Conservation (phyloP, 2,888 invertebrate species). For the Thalpophila matura region DNA sequence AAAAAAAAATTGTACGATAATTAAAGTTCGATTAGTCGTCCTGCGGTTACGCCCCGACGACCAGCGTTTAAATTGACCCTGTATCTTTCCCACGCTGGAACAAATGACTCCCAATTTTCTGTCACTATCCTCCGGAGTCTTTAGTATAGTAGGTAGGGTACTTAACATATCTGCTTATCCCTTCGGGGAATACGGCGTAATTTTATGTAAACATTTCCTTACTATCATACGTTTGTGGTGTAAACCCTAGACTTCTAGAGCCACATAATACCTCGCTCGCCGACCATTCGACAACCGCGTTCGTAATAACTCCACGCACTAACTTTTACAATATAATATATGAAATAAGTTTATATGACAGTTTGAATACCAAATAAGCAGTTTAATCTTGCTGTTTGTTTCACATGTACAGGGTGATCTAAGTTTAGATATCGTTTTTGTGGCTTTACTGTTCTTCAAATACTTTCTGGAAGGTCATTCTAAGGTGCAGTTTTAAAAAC, state of each 20-base stretch:
- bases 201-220: neutral
- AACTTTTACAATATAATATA: conserved; percentile 48
- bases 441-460: neutral
- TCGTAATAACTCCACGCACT: neutral
- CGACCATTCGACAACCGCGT: conserved; percentile 34
- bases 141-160: no score
- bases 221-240: neutral
- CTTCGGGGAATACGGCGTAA: no score
- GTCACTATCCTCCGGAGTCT: no score
- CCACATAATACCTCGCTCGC: conserved; percentile 31
- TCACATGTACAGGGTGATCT: neutral
- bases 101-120: no score
- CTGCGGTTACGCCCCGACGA: no score
- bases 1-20: no score
- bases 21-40: no score
- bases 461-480: no score
- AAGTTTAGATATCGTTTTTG: neutral
- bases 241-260: conserved; percentile 3
- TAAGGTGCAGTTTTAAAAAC: no score
- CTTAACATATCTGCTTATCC: no score
- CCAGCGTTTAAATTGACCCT: no score
- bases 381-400: conserved; percentile 1
- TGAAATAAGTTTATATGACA: conserved; percentile 47
- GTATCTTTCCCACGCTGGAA: no score
- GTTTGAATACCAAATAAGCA: conserved; percentile 27